Evolutionary conservation across 1,140 invertebrate genomes (phyloP), one percentile per base, ranked within the genome.

Genomic region (Odontomachus brunneus): DNA sequence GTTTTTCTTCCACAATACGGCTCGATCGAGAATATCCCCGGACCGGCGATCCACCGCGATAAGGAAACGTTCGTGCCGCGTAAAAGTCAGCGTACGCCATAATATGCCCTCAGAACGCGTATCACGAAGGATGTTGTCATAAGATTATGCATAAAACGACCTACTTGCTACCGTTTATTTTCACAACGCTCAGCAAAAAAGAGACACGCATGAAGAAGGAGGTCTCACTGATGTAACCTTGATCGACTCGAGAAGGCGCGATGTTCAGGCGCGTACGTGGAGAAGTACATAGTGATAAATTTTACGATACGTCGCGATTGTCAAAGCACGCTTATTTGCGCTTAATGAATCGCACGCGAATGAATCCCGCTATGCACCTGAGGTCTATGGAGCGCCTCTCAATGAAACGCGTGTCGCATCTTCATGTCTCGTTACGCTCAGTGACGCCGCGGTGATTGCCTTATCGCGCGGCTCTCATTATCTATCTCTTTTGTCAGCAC

Each of bases 81-180:
- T 17, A 78, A 78, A 78, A 55, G 33, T 66, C 48, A 5, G n/a
- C 74, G 11, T 26, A 24, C 12, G 7, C 14, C 44, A 22, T 51
- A 53, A 33, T n/a, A n/a, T 19, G 14, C 19, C 49, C 29, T 44
- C 29, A n/a, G 24, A 65, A 44, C 33, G 29, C 15, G 19, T 67
- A 67, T 76, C 48, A 24, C 29, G 75, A 78, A 78, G 49, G 74
- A 78, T 78, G 29, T 78, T 78, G 63, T 51, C 33, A 33, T n/a
- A n/a, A 65, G 51, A 80, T 71, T 80, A 71, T 71, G 33, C 63
- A 57, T 55, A 57, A 80, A 80, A 57, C 51, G 24, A 69, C 75
- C 63, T 66, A 78, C 62, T 78, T 78, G 48, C 26, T 29, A 29
- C 24, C 24, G 48, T 69, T 78, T 15, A 55, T 78, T 69, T 57